Base-by-base conservation (phyloP, 2,797 vertebrate genomes). In the Fistularia tabacaria region DNA sequence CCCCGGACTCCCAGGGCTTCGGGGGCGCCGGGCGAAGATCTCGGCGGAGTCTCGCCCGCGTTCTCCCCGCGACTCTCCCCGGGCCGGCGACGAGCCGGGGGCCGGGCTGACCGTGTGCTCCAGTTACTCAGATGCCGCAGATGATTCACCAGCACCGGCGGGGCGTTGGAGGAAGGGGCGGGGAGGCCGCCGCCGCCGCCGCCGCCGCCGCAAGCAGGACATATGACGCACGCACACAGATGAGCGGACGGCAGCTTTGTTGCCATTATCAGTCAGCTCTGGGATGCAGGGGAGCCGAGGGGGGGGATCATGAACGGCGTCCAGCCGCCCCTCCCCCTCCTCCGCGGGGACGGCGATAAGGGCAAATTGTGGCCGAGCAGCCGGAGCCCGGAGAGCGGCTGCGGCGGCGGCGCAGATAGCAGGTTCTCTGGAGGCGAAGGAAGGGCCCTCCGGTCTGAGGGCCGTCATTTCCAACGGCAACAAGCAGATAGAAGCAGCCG, bases 51-150 rank as follows among this genome's bases (percentile, higher is more conserved):
- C 77, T 69, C 69, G 78, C 68, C 61, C 65, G 53, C 70, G 70
- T 74, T 2, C 56, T 59, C 76, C 70, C n/a, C n/a, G n/a, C 56
- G 15, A 72, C 71, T 71, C 51, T 86, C 73, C 77, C 57, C 73
- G 73, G 85, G 81, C 78, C 73, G 64, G 69, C 64, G 15, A 74
- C 65, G 72, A 78, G 78, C 85, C 84, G 83, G 57, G 66, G 84
- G 87, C 76, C 69, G 71, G 67, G 75, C 82, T 85, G 83, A 85
- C 82, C 82, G 51, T 84, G 83, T 90, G 87, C 82, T 89, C 83
- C 77, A 87, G 79, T 89, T 88, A 79, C 76, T 89, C 79, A n/a
- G n/a, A n/a, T 66, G 77, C 77, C 71, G 55, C 76, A 71, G 69
- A 87, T 91, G 87, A 91, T 85, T 90, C 87, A 87, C 77, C 58